Evolutionary conservation across 2,113 vertebrate genomes (phyloP), one percentile per base, ranked within the genome.

Genomic region (Myotis davidii): DNA sequence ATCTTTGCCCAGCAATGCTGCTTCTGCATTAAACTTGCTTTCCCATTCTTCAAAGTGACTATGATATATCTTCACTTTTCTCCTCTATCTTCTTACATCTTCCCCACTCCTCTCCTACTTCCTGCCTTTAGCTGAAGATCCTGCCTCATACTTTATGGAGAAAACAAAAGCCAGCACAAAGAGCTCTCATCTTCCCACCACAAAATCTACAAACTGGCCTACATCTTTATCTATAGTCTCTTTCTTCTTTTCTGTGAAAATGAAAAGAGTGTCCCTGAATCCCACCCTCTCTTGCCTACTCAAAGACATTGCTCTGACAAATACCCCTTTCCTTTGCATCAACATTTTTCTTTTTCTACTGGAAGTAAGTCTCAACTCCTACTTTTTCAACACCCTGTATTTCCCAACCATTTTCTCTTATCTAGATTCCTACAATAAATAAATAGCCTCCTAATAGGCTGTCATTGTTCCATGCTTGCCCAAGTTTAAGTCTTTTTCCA

Each of bases 21-120:
- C 52, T 93, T 89, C 59, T 88, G 4, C 25, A 89, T 81, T 86
- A 91, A 94, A 83, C 21, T 86, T 91, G n/a, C 39, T 91, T 94
- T 90, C 67, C 59, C 14, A 64, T 6, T 73, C 42, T 89, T 91
- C 61, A 74, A 97, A 91, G 54, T 88, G 61, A 91, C 50, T 73
- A 32, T 70, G 61, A 27, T 50, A 48, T 32, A 79, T 11, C 69
- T 91, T 93, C 10, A 70, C 16, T 56, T 25, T 9, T 95, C 13
- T 78, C 78, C 39, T 83, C 83, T 85, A 48, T 70, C 42, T 25
- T 92, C 25, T 64, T 27, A 42, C 34, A 92, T 72, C 42, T 92
- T 61, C n/a, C 39, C 27, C n/a, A 85, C 25, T 83, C 32, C 14
- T 94, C 39, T 90, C 74, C 29, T 5, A 20, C 50, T 94, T 88